Evolutionary conservation across 1,140 invertebrate genomes (phyloP).

Genomic region (Platyura marginata): DNA sequence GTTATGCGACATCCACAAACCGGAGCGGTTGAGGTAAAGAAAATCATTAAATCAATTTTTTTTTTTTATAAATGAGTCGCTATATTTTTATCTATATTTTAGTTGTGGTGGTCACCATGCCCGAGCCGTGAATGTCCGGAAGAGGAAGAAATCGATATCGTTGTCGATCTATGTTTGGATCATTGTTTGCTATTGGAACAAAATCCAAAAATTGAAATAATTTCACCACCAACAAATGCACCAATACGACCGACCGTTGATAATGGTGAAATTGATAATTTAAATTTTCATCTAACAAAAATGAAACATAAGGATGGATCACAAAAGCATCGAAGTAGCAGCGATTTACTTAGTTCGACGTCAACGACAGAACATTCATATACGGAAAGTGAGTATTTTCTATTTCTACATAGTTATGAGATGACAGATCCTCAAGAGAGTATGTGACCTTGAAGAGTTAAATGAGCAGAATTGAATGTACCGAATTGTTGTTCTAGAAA

Average conservation of each 20-base stretch:
- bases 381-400: no score
- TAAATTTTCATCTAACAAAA: constrained; percentile 29
- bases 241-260: constrained; percentile 9
- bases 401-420: no score
- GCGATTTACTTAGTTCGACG: background rate
- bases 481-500: no score
- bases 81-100: constrained; percentile 7
- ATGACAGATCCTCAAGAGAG: no score
- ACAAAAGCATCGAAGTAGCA: no score
- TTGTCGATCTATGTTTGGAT: constrained; percentile 45
- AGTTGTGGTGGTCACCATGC: constrained; percentile 63
- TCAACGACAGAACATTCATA: background rate
- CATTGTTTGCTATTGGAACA: constrained; percentile 37
- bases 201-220: constrained; percentile 20
- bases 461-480: no score
- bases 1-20: constrained; percentile 47
- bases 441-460: no score
- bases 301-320: no score
- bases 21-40: constrained; percentile 39
- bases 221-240: constrained; percentile 7
- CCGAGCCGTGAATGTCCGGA: constrained; percentile 53
- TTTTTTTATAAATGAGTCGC: background rate
- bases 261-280: constrained; percentile 28
- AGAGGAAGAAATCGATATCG: constrained; percentile 46
- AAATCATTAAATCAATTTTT: background rate